Base-by-base conservation (phyloP, 2,797 vertebrate species). In the Lophius americanus region DNA sequence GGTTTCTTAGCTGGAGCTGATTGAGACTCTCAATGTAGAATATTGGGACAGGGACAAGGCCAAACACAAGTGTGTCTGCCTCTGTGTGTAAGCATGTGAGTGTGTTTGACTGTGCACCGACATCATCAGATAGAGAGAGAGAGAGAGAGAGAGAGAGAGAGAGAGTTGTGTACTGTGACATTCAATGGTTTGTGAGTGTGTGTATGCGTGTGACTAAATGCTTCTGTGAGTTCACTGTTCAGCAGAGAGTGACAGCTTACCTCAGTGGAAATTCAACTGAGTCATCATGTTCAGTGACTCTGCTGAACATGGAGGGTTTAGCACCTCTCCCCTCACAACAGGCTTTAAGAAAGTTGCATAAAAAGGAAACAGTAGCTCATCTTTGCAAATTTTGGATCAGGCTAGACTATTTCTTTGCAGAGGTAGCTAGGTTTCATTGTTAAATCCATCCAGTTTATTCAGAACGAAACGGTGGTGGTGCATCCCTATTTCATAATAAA, bases 221-320 rank as follows among this genome's bases (percentile, higher is more conserved):
- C 68, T 77, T 84, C 61, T 83, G 61, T 63, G 71, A 73, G 69
- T 79, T 79, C 65, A 64, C 66, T 81, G 84, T 55, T 81, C 78
- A 87, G 68, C 75, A 70, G 58, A 83, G 75, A 82, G 59, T 76
- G 85, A 86, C 83, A 79, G 75, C 75, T 85, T 77, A 88, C 83
- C 79, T 88, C 83, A 85, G 83, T 91, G 91, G 91, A 93, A 92
- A 92, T 80, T 81, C 57, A 70, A 82, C 72, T 89, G 91, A 93
- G 85, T 92, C 91, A 93, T 87, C 83, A 79, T 76, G 77, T 83
- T 86, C 46, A 63, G 78, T 46, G 73, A 71, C 49, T 55, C 52
- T 11, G 41, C 60, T 66, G 67, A 76, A 83, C 69, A 76, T 46
- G 66, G 60, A 79, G 47, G 13, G 60, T 83, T 85, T 79, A 81